These are phyloP conservation scores for Heliothis peltigera DNA, from an alignment of 2,888 invertebrate genomes.

Conservation along the genomic window DNA sequence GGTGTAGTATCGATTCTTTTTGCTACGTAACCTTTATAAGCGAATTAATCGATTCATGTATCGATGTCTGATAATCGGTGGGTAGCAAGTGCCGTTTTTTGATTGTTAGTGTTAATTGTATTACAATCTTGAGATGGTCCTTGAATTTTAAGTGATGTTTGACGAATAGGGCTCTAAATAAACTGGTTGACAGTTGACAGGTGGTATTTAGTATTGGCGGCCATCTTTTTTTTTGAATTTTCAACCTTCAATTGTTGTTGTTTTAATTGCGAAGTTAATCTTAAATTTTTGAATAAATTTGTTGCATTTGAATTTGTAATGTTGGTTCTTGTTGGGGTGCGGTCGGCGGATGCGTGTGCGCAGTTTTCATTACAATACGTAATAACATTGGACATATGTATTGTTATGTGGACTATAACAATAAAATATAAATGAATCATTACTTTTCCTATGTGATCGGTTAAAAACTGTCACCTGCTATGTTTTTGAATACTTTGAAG, in stretches of 20 bases:
- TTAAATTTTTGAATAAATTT: slow-evolving; percentile 61
- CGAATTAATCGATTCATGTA: slow-evolving; percentile 68
- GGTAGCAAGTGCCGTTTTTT: slow-evolving; percentile 63
- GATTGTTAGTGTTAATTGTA: slow-evolving; percentile 44
- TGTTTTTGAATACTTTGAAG: slow-evolving; percentile 6
- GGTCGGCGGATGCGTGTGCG: slow-evolving; percentile 5
- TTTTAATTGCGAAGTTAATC: slow-evolving; percentile 68
- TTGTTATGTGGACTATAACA: slow-evolving; percentile 21
- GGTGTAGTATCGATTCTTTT: slow-evolving; percentile 64
- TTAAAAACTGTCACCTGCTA: slow-evolving; percentile 42
- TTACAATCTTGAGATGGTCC: slow-evolving; percentile 54
- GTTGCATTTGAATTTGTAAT: slow-evolving; percentile 63
- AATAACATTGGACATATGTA: slow-evolving; percentile 34
- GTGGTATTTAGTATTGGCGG: slow-evolving; percentile 46
- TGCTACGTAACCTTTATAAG: slow-evolving; percentile 70
- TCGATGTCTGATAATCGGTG: slow-evolving; percentile 72
- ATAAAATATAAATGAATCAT: slow-evolving; percentile 51
- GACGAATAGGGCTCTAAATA: slow-evolving; percentile 29
- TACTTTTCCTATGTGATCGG: slow-evolving; percentile 27
- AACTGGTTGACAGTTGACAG: slow-evolving; percentile 61
- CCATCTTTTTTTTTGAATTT: slow-evolving; percentile 56
- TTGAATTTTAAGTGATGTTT: slow-evolving; percentile 14
- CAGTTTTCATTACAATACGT: slow-evolving; percentile 51
- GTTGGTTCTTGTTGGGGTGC: slow-evolving; percentile 25
- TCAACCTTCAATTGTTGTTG: slow-evolving; percentile 67